phyloP scores from a whole-genome alignment of 1,140 invertebrate species.

The Heliconius hewitsoni region DNA sequence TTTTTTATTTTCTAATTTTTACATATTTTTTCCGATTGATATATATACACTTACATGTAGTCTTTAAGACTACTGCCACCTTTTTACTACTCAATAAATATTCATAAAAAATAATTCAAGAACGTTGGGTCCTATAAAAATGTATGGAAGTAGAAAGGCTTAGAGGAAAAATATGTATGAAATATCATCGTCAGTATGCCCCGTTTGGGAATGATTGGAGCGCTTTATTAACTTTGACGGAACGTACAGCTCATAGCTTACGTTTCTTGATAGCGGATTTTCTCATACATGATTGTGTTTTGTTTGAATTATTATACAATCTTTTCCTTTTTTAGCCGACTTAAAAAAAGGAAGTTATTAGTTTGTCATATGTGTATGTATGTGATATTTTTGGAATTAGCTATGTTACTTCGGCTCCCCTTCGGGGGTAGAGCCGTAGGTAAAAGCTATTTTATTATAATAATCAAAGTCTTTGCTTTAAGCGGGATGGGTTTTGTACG shows the following conservation, averaged over 20 bases:
- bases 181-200: background rate
- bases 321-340: no score
- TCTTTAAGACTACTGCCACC: background rate
- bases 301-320: background rate
- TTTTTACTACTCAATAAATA: background rate
- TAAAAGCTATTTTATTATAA: no score
- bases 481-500: no score
- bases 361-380: no score
- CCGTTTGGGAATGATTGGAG: constrained; percentile 6
- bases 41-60: no score
- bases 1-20: background rate
- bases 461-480: no score
- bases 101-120: background rate
- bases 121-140: background rate
- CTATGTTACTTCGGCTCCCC: no score
- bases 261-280: background rate
- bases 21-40: no score
- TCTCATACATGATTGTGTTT: background rate
- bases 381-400: no score
- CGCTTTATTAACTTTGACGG: background rate
- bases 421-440: no score
- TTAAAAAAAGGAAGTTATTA: no score
- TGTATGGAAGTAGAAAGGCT: background rate
- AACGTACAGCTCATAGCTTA: background rate
- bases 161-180: background rate